Base-by-base conservation (phyloP, 2,888 invertebrate genomes). In the Diarsia dahlii region DNA sequence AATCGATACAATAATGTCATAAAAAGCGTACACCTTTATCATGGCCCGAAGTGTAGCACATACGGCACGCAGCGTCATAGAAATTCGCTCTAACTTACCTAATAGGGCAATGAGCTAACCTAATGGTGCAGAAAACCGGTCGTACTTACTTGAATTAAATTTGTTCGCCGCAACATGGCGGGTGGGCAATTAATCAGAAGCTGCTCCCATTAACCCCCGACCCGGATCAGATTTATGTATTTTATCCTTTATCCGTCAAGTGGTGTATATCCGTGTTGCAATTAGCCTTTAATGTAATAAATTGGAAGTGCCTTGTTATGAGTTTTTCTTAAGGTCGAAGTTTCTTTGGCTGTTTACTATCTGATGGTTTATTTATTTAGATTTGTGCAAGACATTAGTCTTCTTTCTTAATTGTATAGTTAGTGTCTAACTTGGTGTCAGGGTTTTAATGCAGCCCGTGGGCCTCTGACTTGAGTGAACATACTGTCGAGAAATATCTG, bases 91-190 rank as follows among this genome's bases (percentile, higher is more conserved):
- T 74, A 84, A 84, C 80, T 82, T 73, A 81, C 76, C 73, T 81
- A 89, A 87, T 81, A 87, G 78, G 76, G 80, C 85, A 86, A 87
- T 81, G 84, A 82, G 75, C 76, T 77, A 74, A 81, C 71, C 84
- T 90, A 92, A 90, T 92, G 89, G 85, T 70, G 86, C 85, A 88
- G 91, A 92, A 92, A 90, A 85, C 90, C 84, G 85, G 81, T 81
- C 68, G 76, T 87, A 86, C 88, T 90, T 87, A 84, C 85, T 84
- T 83, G 86, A 86, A 90, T 90, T 90, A 89, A 86, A 88, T 86
- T 90, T 87, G 85, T 87, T 80, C 85, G 69, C 72, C 87, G 71
- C 84, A 78, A 85, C 84, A 85, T 85, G 80, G 76, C 79, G 80
- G 76, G 67, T 39, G 13, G 60, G 86, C 86, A 86, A 90, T 89